Evolutionary conservation across 2,113 vertebrate genomes (phyloP).

Genomic region (Hippopotamus amphibius): DNA sequence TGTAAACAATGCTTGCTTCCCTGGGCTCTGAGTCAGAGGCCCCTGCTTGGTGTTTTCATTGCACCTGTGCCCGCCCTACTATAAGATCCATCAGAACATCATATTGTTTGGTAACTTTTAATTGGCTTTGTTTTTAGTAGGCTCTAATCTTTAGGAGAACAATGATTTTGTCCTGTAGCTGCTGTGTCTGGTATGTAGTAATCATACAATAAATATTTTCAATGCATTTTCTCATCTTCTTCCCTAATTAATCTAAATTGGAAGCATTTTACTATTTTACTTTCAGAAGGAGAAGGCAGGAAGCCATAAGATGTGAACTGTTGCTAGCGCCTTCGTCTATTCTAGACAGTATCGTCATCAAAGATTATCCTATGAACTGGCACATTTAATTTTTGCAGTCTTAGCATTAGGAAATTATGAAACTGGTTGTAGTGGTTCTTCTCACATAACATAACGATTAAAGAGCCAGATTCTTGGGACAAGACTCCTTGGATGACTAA

Average conservation of each 20-base stretch:
- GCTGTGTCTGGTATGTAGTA: background rate
- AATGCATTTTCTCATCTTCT: background rate
- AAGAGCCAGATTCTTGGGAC: background rate
- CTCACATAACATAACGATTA: background rate
- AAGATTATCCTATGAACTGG: background rate
- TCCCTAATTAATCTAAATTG: background rate
- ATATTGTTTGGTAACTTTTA: background rate
- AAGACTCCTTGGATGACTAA: background rate
- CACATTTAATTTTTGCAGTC: background rate
- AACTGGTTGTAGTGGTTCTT: background rate
- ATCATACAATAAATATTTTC: background rate
- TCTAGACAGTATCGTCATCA: background rate
- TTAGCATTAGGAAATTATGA: background rate
- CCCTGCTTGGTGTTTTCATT: background rate
- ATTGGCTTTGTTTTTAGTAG: background rate
- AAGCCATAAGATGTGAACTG: background rate
- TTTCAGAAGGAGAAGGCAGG: background rate
- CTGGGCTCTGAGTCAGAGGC: background rate
- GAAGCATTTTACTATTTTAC: background rate
- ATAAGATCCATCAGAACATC: background rate
- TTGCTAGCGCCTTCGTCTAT: accelerated
- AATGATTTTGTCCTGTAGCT: background rate
- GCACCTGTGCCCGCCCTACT: background rate
- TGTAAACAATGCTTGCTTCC: background rate
- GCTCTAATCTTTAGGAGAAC: background rate